These are phyloP conservation scores for Pseudeuparius sepicola DNA, from an alignment of 2,888 invertebrate genomes.

Conservation along the genomic window DNA sequence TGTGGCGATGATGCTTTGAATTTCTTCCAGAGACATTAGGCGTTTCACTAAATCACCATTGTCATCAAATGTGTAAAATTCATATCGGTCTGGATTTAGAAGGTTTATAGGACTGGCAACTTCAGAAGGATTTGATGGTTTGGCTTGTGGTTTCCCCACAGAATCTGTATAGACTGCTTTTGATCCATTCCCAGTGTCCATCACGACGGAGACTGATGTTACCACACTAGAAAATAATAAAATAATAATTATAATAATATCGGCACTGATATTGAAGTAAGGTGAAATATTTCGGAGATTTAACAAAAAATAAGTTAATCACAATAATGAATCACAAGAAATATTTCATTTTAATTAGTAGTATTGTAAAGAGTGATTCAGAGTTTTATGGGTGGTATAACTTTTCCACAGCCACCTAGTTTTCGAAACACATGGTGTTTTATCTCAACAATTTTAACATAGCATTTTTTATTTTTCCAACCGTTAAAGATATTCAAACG, in stretches of 20 bases:
- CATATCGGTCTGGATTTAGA: conserved; percentile 72
- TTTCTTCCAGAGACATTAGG: conserved; percentile 76
- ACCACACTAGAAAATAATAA: conserved; percentile 45
- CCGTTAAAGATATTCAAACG: too few relatives aligned
- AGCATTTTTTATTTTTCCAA: too few relatives aligned
- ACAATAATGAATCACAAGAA: too few relatives aligned
- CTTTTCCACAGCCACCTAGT: too few relatives aligned
- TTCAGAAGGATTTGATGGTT: conserved; percentile 50
- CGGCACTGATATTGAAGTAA: background rate
- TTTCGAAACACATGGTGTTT: too few relatives aligned
- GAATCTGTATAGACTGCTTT: conserved; percentile 59
- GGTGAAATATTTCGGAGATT: too few relatives aligned
- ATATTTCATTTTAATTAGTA: too few relatives aligned
- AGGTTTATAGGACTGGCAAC: conserved; percentile 73
- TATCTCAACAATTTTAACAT: too few relatives aligned
- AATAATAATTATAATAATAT: conserved; percentile 2
- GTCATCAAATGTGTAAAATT: conserved; percentile 80
- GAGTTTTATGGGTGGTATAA: too few relatives aligned
- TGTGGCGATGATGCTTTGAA: conserved; percentile 75
- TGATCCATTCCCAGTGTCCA: conserved; percentile 45
- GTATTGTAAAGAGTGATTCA: too few relatives aligned
- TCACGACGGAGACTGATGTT: conserved; percentile 54
- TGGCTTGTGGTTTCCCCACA: conserved; percentile 55
- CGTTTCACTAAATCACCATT: conserved; percentile 72
- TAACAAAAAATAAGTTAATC: too few relatives aligned